Base-by-base conservation (phyloP, 2,888 invertebrate species). In the Caenorhabditis sinica region DNA sequence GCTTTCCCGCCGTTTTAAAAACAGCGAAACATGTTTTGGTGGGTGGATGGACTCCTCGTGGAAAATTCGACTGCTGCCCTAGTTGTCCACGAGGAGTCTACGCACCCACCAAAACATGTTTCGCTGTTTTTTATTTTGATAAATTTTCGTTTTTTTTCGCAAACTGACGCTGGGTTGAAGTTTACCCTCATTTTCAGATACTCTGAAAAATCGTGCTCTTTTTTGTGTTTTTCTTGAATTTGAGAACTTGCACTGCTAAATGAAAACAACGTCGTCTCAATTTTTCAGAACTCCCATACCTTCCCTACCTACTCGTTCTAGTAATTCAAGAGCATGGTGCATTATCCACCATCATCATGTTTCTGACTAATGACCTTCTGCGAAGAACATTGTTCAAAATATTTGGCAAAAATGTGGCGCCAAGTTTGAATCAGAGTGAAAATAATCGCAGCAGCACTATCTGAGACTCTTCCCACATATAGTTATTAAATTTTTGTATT, bases 251-350 rank as follows among this genome's bases (percentile, higher is more conserved):
- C 1, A 13, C 13, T 40, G 1, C 40, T 13, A 40, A 4, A n/a
- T n/a, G n/a, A n/a, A n/a, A n/a, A n/a, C n/a, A n/a, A n/a, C n/a
- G n/a, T n/a, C n/a, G n/a, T n/a, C n/a, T n/a, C n/a, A n/a, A n/a
- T n/a, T 45, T 28, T 66, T 68, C 68, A 68, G 36, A 68, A 53
- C 13, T 58, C 45, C 45, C 60, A 5, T 58, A 72, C 36, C n/a
- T 45, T 13, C 56, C 60, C 1, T 58, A 72, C 33, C 28, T 72
- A n/a, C 56, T 72, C 5, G 72, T 43, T 40, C 17, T 72, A 9
- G 28, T 72, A 13, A 58, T 72, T 11, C 72, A 72, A 72, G 72
- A 72, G 23, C 72, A 72, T n/a, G 72, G 72, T 13, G 72, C 60
- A 11, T 23, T 72, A 25, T 72, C 72, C n/a, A 72, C 72, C 4